Evolutionary conservation across 2,797 vertebrate genomes (phyloP).

Genomic region (Spinibarbus caldwelli): DNA sequence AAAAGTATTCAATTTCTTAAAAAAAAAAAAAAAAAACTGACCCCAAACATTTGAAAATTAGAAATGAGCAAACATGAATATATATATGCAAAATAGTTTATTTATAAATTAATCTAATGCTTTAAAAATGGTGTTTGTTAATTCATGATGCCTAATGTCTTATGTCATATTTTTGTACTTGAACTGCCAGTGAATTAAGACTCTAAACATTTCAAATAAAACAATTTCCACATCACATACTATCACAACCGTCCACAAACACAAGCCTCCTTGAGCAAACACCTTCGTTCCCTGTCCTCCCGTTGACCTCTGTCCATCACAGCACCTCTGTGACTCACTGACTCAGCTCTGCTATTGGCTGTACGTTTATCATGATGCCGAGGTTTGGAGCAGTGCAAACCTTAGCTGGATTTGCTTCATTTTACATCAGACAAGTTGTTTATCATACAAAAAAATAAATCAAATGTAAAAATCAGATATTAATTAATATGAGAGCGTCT

Average conservation of each 20-base stretch:
- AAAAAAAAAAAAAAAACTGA: neutral
- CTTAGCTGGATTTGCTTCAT: neutral
- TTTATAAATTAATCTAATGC: neutral
- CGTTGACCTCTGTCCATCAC: constrained; percentile 10
- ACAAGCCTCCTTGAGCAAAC: neutral
- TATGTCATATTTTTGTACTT: neutral
- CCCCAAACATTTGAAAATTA: neutral
- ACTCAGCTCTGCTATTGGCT: neutral
- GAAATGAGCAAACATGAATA: too few relatives aligned
- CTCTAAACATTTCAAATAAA: neutral
- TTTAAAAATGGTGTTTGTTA: neutral
- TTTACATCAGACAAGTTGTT: neutral
- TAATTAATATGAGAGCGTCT: neutral
- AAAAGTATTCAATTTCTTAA: neutral
- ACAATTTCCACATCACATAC: neutral
- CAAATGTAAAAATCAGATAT: neutral
- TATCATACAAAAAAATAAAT: neutral
- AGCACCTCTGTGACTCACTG: neutral
- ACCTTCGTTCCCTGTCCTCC: neutral
- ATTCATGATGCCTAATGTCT: neutral
- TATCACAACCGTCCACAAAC: constrained; percentile 10
- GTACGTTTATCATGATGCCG: neutral
- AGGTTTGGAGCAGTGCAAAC: neutral
- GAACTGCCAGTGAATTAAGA: neutral
- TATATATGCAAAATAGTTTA: too few relatives aligned